Percentiles rank a stretch among this genome's conserved stretches.
Conservation (phyloP, 1,140 invertebrate genomes). For the Orussus abietinus region DNA sequence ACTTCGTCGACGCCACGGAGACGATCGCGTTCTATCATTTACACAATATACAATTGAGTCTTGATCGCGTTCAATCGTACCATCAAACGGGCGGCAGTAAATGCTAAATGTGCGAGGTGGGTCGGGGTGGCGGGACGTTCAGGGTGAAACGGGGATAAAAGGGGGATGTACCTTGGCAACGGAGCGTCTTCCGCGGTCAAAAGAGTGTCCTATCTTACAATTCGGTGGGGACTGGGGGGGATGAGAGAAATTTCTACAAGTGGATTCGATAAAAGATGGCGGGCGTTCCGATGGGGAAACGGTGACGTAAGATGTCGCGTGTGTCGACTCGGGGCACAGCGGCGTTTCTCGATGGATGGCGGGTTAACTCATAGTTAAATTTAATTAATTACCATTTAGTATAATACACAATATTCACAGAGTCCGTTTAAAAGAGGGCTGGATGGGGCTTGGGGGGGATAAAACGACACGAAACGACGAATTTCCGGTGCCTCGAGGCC, state of each 20-base stretch:
- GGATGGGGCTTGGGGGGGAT: slow-evolving; percentile 18
- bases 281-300: slow-evolving; percentile 9
- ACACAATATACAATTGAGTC: slow-evolving; percentile 51
- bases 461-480: slow-evolving; percentile 20
- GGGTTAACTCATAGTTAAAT: slow-evolving; percentile 49
- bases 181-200: slow-evolving; percentile 7
- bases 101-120: slow-evolving; percentile 5
- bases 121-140: background rate
- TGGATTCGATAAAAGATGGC: slow-evolving; percentile 15
- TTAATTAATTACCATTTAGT: slow-evolving; percentile 54
- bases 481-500: slow-evolving; percentile 32
- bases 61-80: slow-evolving; percentile 41
- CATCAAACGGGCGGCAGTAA: slow-evolving; percentile 31
- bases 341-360: too few relatives aligned
- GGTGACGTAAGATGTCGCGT: slow-evolving; percentile 1
- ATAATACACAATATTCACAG: slow-evolving; percentile 56
- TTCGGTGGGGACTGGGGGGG: background rate
- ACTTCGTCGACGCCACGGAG: slow-evolving; percentile 29
- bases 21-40: slow-evolving; percentile 42
- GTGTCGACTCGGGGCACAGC: slow-evolving; percentile 26
- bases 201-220: slow-evolving; percentile 21
- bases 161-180: slow-evolving; percentile 9
- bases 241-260: slow-evolving; percentile 26
- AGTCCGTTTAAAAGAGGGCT: slow-evolving; percentile 44
- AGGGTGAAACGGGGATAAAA: slow-evolving; percentile 2